Percentiles rank a stretch among this genome's conserved stretches.
Conservation (phyloP, 2,797 vertebrate species). For the Australoheros facetus region DNA sequence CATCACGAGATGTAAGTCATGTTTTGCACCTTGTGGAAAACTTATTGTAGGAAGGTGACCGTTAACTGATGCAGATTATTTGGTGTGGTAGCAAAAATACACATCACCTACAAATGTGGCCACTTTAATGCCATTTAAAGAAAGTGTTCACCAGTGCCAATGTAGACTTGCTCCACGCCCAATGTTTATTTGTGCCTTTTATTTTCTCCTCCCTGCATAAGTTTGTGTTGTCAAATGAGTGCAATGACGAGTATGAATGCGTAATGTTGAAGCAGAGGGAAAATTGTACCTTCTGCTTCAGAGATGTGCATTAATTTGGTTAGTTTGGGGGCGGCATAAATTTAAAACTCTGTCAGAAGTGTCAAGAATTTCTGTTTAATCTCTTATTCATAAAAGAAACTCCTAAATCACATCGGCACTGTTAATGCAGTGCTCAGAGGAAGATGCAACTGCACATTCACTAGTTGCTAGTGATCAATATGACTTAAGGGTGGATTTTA, state of each 20-base stretch:
- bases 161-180: constrained; percentile 2
- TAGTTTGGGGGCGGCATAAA: neutral
- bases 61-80: constrained; percentile 1
- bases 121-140: neutral
- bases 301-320: neutral
- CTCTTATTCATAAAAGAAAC: neutral
- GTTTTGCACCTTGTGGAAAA: neutral
- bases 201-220: constrained; percentile 9
- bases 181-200: constrained; percentile 64
- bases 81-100: constrained; percentile 25
- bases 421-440: neutral
- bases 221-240: constrained; percentile 31
- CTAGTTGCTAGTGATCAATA: constrained; percentile 6
- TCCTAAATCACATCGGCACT: neutral
- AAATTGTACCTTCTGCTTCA: neutral
- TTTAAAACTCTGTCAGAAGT: constrained; percentile 1
- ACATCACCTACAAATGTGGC: constrained; percentile 5
- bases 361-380: constrained; percentile 5
- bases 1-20: constrained; percentile 10
- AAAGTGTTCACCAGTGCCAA: constrained; percentile 17
- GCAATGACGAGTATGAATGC: constrained; percentile 23
- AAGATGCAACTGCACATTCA: neutral
- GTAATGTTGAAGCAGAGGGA: neutral
- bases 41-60: neutral
- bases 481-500: constrained; percentile 21